A percentile compares a stretch with the other conserved stretches of the same genome.
Evolutionary conservation across 2,888 invertebrate species (phyloP).

Genomic region (Aleiodes leptofemur): DNA sequence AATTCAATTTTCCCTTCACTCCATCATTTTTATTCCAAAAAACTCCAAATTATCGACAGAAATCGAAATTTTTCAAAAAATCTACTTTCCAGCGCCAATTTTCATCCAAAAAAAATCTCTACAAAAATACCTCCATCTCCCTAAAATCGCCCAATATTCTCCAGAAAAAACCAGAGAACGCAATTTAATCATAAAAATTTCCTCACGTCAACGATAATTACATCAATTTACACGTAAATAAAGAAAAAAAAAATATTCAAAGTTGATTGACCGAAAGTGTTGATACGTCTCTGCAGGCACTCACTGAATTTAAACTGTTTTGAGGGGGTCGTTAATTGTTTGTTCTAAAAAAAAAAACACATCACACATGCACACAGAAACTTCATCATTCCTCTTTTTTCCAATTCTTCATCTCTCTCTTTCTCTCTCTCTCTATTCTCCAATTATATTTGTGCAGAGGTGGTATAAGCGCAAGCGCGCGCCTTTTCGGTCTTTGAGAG

Average conservation of each 20-base stretch:
- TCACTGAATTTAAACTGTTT: neutral
- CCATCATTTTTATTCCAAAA: too few relatives aligned
- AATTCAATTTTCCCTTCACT: too few relatives aligned
- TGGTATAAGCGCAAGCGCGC: conserved; percentile 14
- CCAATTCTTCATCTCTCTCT: neutral
- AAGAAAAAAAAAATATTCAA: too few relatives aligned
- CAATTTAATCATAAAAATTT: neutral
- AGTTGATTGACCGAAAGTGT: conserved; percentile 12
- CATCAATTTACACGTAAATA: too few relatives aligned
- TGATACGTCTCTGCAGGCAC: neutral
- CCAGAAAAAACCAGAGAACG: neutral
- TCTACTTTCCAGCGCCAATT: too few relatives aligned
- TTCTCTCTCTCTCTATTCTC: too few relatives aligned
- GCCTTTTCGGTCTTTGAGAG: conserved; percentile 14
- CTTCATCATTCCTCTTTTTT: neutral
- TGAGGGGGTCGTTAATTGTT: neutral
- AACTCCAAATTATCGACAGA: too few relatives aligned
- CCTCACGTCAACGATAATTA: too few relatives aligned
- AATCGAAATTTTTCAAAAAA: too few relatives aligned
- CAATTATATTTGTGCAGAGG: neutral
- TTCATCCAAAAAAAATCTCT: too few relatives aligned
- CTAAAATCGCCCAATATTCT: neutral
- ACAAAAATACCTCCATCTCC: too few relatives aligned
- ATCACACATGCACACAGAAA: neutral
- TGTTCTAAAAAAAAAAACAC: neutral